Evolutionary conservation across 2,797 vertebrate species (phyloP).

Genomic region (Tokudaia tokunoshimensis): DNA sequence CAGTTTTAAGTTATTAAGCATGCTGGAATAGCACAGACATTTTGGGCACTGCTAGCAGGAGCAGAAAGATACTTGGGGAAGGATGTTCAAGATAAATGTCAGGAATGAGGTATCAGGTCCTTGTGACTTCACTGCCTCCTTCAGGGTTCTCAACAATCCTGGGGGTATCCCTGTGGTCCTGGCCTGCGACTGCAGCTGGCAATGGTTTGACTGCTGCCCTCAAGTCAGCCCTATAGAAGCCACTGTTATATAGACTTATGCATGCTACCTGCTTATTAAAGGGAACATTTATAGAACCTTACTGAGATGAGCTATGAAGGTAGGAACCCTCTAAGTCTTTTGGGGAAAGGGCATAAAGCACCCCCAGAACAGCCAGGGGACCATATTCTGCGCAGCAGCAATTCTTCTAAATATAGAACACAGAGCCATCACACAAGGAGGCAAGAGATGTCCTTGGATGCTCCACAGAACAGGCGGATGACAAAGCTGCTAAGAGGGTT

Average conservation of each 20-base stretch:
- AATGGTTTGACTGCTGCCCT: neutral
- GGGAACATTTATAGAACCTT: neutral
- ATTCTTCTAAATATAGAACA: conserved; percentile 77
- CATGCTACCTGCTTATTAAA: neutral
- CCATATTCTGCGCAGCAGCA: conserved; percentile 69
- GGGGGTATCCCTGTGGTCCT: neutral
- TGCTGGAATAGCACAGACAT: conserved; percentile 45
- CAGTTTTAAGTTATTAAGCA: conserved; percentile 57
- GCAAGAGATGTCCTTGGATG: conserved; percentile 69
- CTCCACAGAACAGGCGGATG: conserved; percentile 64
- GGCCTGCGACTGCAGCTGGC: neutral
- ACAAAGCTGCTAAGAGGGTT: conserved; percentile 65
- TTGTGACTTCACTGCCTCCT: neutral
- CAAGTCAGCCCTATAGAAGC: neutral
- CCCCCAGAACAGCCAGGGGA: conserved; percentile 58
- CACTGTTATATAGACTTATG: neutral
- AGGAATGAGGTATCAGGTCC: neutral
- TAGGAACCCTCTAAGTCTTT: conserved; percentile 35
- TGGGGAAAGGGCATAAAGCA: conserved; percentile 39
- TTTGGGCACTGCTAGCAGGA: conserved; percentile 54
- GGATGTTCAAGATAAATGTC: conserved; percentile 56
- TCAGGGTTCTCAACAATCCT: neutral
- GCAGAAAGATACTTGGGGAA: conserved; percentile 39
- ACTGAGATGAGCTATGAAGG: neutral
- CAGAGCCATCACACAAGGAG: conserved; percentile 65